A percentile compares a stretch with the other conserved stretches of the same genome.
Evolutionary conservation across 2,113 vertebrate species (phyloP).

Genomic region (Smithornis capensis): DNA sequence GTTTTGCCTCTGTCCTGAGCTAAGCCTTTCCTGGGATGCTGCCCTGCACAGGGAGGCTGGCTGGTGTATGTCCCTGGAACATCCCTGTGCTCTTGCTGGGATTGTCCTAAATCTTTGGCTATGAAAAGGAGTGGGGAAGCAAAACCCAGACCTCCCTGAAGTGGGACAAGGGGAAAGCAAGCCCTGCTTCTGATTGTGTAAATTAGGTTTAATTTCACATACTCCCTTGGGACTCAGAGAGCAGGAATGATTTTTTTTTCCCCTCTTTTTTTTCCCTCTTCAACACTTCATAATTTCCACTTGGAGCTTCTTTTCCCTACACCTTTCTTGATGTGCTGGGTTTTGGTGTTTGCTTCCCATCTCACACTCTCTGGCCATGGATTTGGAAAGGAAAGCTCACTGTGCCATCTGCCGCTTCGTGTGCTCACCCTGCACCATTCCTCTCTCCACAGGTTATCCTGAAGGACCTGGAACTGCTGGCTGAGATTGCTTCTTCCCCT

Average conservation of each 20-base stretch:
- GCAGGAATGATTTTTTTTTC: neutral
- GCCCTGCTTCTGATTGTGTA: neutral
- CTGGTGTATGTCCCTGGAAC: neutral
- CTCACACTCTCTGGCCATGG: accelerated
- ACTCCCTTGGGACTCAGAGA: neutral
- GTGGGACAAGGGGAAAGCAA: neutral
- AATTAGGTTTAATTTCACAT: neutral
- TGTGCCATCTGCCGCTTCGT: accelerated
- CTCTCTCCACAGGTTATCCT: conserved; percentile 84
- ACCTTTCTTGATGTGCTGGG: neutral
- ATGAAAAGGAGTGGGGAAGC: neutral
- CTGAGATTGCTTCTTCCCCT: conserved; percentile 97
- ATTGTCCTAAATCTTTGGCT: neutral
- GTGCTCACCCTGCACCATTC: neutral
- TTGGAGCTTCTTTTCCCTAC: neutral
- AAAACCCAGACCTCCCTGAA: neutral
- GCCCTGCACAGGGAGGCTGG: neutral
- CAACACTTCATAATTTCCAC: neutral
- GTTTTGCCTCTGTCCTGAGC: neutral
- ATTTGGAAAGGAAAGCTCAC: neutral
- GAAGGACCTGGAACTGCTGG: conserved; percentile 95
- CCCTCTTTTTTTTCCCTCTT: neutral
- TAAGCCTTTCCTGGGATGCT: neutral
- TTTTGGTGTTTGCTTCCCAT: neutral
- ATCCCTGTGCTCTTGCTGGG: neutral